A percentile compares a stretch with the other conserved stretches of the same genome.
phyloP scores from a whole-genome alignment of 2,888 invertebrate species.

The Scotopteryx bipunctaria region DNA sequence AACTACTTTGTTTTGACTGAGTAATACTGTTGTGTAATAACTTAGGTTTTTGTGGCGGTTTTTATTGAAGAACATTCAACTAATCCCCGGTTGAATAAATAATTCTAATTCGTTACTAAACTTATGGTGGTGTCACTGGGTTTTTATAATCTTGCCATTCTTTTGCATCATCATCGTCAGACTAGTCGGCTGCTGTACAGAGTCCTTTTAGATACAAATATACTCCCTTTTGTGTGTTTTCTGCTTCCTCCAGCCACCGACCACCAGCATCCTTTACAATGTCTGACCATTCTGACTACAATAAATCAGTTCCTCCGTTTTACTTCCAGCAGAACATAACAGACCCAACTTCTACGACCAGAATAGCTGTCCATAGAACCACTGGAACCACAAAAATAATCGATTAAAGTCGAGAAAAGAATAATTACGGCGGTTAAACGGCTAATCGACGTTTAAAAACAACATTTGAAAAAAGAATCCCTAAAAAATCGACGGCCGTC shows the following conservation, averaged over 20 bases:
- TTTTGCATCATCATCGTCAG: too few relatives aligned
- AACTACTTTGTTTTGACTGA: constrained; percentile 32
- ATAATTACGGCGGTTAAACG: constrained; percentile 39
- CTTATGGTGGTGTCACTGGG: too few relatives aligned
- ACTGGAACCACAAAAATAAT: constrained; percentile 29
- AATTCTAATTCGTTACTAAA: too few relatives aligned
- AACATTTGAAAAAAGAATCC: constrained; percentile 46
- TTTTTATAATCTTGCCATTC: too few relatives aligned
- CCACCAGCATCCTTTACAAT: too few relatives aligned
- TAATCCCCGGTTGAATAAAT: too few relatives aligned
- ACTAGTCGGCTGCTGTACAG: too few relatives aligned
- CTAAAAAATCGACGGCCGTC: constrained; percentile 40
- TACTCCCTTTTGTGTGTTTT: too few relatives aligned
- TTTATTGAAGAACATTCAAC: neutral
- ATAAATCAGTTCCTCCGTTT: too few relatives aligned
- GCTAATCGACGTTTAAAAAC: constrained; percentile 41
- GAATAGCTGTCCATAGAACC: constrained; percentile 23
- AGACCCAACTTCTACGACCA: constrained; percentile 5
- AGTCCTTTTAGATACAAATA: too few relatives aligned
- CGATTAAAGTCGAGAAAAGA: constrained; percentile 34
- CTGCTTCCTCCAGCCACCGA: too few relatives aligned
- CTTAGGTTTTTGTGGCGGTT: neutral
- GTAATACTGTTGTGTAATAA: constrained; percentile 21
- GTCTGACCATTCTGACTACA: too few relatives aligned
- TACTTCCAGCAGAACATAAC: neutral